Percentiles rank a stretch among this genome's conserved stretches.
phyloP scores from a whole-genome alignment of 2,113 vertebrate species.

The Lucifuga dentata region DNA sequence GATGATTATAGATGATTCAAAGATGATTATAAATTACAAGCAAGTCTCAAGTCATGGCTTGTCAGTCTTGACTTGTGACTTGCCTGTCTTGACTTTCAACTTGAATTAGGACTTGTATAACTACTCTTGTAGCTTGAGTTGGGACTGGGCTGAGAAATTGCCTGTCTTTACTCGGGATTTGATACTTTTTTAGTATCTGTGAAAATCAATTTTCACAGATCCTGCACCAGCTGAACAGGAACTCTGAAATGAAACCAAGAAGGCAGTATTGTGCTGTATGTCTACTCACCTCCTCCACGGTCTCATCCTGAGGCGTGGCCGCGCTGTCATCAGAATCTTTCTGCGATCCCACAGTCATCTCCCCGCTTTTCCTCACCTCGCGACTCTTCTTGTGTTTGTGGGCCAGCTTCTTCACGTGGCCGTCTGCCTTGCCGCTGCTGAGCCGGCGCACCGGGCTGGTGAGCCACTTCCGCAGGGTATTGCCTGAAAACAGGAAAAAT shows the following conservation, averaged over 20 bases:
- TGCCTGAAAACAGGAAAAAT: slow-evolving; percentile 74
- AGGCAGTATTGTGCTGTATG: background rate
- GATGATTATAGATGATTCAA: too few species aligned
- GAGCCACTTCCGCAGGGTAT: slow-evolving; percentile 97
- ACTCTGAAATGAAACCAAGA: too few species aligned
- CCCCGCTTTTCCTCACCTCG: slow-evolving; percentile 93
- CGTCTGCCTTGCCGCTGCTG: slow-evolving; percentile 96
- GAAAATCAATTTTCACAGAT: too few species aligned
- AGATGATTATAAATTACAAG: too few species aligned
- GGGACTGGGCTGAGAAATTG: too few species aligned
- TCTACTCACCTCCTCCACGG: slow-evolving; percentile 90
- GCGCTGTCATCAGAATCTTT: slow-evolving; percentile 98
- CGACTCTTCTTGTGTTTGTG: slow-evolving; percentile 98
- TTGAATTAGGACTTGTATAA: too few species aligned
- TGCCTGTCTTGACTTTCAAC: too few species aligned
- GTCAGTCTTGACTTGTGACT: too few species aligned
- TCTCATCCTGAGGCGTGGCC: slow-evolving; percentile 97
- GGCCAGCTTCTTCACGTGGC: slow-evolving; percentile 96
- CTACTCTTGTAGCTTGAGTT: too few species aligned
- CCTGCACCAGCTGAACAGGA: background rate
- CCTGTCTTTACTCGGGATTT: too few species aligned
- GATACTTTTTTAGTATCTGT: too few species aligned
- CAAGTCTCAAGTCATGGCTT: too few species aligned
- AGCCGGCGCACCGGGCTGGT: slow-evolving; percentile 96
- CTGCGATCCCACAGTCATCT: slow-evolving; percentile 87